Conservation (phyloP, 2,113 vertebrate species). For the Caretta caretta region DNA sequence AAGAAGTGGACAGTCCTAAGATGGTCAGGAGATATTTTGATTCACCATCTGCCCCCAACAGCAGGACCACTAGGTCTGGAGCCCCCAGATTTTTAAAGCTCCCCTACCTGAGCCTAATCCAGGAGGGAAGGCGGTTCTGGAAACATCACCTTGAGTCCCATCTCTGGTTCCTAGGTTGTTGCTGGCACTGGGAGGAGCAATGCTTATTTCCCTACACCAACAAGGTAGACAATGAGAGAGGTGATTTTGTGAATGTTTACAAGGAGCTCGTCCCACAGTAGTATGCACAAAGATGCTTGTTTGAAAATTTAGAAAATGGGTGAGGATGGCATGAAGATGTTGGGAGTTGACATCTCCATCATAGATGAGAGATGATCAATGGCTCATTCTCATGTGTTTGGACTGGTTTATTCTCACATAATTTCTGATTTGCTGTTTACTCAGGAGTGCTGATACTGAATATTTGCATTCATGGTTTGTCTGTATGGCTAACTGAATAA, state of each 20-base stretch:
- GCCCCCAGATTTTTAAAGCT: neutral
- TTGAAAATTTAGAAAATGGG: neutral
- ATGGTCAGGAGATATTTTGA: neutral
- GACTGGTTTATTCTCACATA: constrained; percentile 50
- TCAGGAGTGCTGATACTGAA: constrained; percentile 34
- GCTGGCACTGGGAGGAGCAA: neutral
- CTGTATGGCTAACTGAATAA: constrained; percentile 73
- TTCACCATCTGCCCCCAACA: too few relatives aligned
- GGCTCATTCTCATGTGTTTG: neutral
- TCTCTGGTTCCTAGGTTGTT: neutral
- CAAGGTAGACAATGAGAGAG: rapidly evolving
- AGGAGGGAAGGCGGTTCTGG: neutral
- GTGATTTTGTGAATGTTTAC: rapidly evolving
- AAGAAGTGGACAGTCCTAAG: neutral
- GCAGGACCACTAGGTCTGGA: too few relatives aligned
- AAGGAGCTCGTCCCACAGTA: neutral
- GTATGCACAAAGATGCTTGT: neutral
- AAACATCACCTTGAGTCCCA: neutral
- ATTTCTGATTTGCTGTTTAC: constrained; percentile 38
- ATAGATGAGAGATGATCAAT: neutral
- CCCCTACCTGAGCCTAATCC: neutral
- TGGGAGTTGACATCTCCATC: neutral
- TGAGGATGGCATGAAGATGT: neutral
- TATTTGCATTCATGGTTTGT: constrained; percentile 64
- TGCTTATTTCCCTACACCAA: rapidly evolving